Conservation (phyloP, 2,888 invertebrate genomes). For the Euplexia lucipara region DNA sequence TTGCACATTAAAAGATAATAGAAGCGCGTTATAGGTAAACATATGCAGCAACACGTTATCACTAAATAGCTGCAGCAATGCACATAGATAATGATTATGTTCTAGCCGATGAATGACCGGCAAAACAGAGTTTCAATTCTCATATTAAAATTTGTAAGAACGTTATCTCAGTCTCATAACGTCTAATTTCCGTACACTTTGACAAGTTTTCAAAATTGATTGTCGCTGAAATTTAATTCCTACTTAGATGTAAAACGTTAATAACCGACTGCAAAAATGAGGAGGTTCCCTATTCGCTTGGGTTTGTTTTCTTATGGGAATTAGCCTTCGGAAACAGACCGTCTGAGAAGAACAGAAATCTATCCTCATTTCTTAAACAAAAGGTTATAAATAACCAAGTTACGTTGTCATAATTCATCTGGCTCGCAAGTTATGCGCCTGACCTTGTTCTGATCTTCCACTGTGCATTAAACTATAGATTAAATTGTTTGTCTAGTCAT, state of each 20-base stretch:
- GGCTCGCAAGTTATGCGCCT: constrained; percentile 35
- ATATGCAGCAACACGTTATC: not conserved
- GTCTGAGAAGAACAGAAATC: not conserved
- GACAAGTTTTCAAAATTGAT: too few species aligned
- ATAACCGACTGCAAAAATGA: too few species aligned
- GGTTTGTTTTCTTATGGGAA: too few species aligned
- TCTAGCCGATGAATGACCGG: not conserved
- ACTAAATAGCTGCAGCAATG: not conserved
- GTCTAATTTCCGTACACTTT: too few species aligned
- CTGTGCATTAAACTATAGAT: constrained; percentile 43
- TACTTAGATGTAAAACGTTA: too few species aligned
- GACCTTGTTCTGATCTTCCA: constrained; percentile 47
- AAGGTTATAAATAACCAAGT: constrained; percentile 29
- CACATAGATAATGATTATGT: constrained; percentile 10
- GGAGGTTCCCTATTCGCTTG: too few species aligned
- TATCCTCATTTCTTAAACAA: constrained; percentile 17
- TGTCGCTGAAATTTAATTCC: too few species aligned
- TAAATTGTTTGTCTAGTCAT: constrained; percentile 18
- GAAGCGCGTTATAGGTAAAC: not conserved
- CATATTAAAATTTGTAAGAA: too few species aligned
- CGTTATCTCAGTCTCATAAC: too few species aligned
- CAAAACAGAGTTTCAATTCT: not conserved
- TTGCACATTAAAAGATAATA: not conserved
- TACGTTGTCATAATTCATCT: constrained; percentile 23
- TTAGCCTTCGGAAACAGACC: too few species aligned